Evolutionary conservation across 2,888 invertebrate genomes (phyloP), one percentile per base, ranked within the genome.

Genomic region (Protodeltote pygarga): DNA sequence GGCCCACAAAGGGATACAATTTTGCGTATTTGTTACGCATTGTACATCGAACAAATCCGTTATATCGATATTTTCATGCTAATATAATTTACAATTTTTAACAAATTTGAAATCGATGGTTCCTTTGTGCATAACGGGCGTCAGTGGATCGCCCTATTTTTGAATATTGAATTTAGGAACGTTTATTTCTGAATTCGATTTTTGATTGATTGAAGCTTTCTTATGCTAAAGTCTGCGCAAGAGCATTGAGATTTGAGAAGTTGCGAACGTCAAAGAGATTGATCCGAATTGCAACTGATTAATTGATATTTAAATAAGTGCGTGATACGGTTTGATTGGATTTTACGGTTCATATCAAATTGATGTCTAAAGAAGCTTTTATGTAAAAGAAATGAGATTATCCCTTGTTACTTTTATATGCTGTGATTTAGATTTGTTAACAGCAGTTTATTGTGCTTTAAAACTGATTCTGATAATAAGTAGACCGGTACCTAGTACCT

Each of bases 21-120:
- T 87, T 80, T 60, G 66, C 65, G 63, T 85, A 89, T 89, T 86
- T 84, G 89, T 85, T 72, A 55, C 85, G 78, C 86, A 82, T 87
- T 88, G 78, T 89, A 77, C 82, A 72, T 63, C 55, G 67, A 73
- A 78, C 80, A 83, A 88, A 90, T 89, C 87, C 88, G 89, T 87
- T 89, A 81, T 85, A 81, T 72, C 71, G 73, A 80, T 79, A 79
- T 80, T 86, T 84, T 81, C 68, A 87, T 87, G 88, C 81, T 83
- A 89, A 89, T 88, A 58, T 41, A 42, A 39, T 45, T 67, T n/a
- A n/a, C n/a, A n/a, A n/a, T n/a, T 71, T 73, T 55, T 33, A 29
- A 67, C 51, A 65, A 71, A 75, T 76, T 72, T 65, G 57, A 70
- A 78, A 79, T 79, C 79, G 77, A 63, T 81, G 73, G 71, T 67